Percentiles rank a stretch among this genome's conserved stretches.
phyloP scores from a whole-genome alignment of 2,888 invertebrate species.

The Neoitamus cyanurus region DNA sequence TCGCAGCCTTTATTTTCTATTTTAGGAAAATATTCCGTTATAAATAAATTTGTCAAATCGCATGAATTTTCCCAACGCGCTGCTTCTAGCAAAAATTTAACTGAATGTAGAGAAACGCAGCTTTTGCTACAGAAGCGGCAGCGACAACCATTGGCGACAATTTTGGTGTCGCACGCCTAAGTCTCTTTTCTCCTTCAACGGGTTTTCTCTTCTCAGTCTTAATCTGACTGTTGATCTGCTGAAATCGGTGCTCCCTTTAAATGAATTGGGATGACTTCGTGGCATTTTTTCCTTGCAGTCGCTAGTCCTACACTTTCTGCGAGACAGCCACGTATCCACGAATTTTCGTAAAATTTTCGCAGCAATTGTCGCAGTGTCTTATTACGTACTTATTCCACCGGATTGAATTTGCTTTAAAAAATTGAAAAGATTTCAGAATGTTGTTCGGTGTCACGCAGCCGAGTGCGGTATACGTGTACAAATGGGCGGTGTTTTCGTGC shows the following conservation, averaged over 20 bases:
- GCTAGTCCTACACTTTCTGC: not conserved
- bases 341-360: not conserved
- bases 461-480: not conserved
- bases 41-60: not conserved
- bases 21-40: not conserved
- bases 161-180: not conserved
- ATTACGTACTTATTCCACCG: not conserved
- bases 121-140: not conserved
- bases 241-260: slow-evolving; percentile 58
- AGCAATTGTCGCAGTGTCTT: not conserved
- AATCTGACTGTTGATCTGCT: slow-evolving; percentile 68
- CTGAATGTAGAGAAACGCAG: not conserved
- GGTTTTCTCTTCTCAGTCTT: slow-evolving; percentile 64
- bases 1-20: not conserved
- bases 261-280: not conserved
- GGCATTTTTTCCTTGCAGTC: not conserved
- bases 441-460: not conserved
- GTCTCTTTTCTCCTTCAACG: slow-evolving; percentile 61
- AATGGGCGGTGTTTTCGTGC: not conserved
- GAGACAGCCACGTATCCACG: not conserved
- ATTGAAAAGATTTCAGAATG: not conserved
- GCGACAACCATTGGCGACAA: not conserved
- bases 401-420: not conserved
- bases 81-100: not conserved
- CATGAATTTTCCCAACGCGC: not conserved